Evolutionary conservation across 1,140 invertebrate genomes (phyloP).

Genomic region (Diprion similis): DNA sequence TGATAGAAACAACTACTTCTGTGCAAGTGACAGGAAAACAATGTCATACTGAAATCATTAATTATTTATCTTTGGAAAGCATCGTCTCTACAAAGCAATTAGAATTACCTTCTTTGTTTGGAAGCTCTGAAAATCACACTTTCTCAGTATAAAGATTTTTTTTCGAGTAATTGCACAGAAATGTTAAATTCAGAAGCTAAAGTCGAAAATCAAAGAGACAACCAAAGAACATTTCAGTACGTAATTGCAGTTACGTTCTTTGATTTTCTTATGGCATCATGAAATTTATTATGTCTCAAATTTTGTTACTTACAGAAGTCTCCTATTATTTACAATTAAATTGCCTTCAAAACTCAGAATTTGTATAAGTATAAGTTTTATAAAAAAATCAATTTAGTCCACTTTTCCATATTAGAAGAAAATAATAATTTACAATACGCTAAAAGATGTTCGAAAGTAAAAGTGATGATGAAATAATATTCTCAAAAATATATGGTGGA

Average conservation of each 20-base stretch:
- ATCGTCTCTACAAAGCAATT: background rate
- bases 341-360: no score
- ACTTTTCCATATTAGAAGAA: background rate
- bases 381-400: no score
- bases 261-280: background rate
- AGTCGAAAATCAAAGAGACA: background rate
- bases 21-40: background rate
- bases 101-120: no score
- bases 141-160: background rate
- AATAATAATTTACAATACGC: background rate
- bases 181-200: background rate
- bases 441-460: no score
- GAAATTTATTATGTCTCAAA: background rate
- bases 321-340: background rate
- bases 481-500: no score
- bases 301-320: background rate
- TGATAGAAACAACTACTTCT: background rate
- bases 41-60: background rate
- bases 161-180: background rate
- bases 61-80: background rate
- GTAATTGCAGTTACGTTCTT: background rate
- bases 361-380: no score
- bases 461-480: no score
- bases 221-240: background rate
- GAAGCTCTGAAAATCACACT: background rate